Evolutionary conservation across 2,113 vertebrate genomes (phyloP), one percentile per base, ranked within the genome.

Genomic region (Sander lucioperca): DNA sequence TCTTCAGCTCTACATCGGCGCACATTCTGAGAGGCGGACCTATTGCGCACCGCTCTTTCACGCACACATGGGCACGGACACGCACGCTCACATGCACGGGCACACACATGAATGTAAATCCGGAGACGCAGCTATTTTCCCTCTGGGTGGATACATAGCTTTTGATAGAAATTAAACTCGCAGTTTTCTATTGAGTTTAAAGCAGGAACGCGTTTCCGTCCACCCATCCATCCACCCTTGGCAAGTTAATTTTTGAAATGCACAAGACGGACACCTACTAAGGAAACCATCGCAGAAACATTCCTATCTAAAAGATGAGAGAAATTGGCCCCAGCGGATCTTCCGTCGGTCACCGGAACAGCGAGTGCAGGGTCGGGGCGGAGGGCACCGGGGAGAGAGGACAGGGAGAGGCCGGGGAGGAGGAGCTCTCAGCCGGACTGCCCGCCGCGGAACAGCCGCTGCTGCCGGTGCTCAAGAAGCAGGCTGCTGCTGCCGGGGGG

Each of bases 221-320:
- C 68, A 15, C 48, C 74, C 62, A 33, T 27, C 57, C 70, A 51
- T 47, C 50, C 76, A 56, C 47, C 48, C 30, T 67, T 27, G 79
- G 53, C 76, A 78, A 68, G 86, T 71, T 69, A 19, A 58, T 33
- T 72, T 64, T 45, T 23, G 67, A 79, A 83, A 82, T 77, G 84
- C 86, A 75, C 76, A 57, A 67, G 88, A 83, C 82, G 86, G 77
- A 88, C 86, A 82, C 53, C 65, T 75, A 74, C 86, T 79, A 78
- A 86, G 83, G 84, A 89, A 62, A 77, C 58, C 84, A 87, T 70
- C 78, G 75, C 86, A 83, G 83, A 88, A 75, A 91, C 82, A 83
- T 86, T 84, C 56, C 88, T 80, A 70, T 90, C 75, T 89, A 92
- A 95, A 95, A 94, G 89, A 96, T 96, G 95, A 94, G 91, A 94